phyloP scores from a whole-genome alignment of 2,888 invertebrate genomes.

The Eueremaeus valkanovi region DNA sequence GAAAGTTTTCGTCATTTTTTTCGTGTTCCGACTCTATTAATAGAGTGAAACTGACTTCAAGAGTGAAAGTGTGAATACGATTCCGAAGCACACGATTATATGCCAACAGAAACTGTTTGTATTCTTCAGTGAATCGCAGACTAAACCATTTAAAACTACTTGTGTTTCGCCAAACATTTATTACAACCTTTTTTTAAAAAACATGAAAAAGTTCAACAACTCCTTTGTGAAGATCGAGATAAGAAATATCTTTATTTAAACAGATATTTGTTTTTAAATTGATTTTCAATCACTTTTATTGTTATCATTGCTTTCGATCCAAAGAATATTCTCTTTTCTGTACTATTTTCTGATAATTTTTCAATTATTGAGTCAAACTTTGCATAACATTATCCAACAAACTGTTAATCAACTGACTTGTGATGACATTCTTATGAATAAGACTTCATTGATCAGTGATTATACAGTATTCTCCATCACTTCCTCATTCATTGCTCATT shows the following conservation, averaged over 20 bases:
- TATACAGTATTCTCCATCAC: background rate
- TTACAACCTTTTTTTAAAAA: background rate
- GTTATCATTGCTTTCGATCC: slow-evolving; percentile 4
- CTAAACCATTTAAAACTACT: background rate
- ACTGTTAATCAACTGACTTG: too few species aligned
- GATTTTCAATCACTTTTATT: too few species aligned
- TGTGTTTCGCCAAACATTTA: too few species aligned
- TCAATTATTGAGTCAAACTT: slow-evolving; percentile 4
- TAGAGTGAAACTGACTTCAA: background rate
- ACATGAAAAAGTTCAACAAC: slow-evolving; percentile 3
- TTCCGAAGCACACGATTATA: background rate
- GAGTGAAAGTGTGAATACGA: slow-evolving; percentile 14
- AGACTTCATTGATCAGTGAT: background rate
- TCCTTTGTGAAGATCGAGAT: background rate
- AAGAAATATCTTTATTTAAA: background rate
- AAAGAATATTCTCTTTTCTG: background rate
- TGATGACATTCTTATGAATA: background rate
- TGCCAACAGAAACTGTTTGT: slow-evolving; percentile 6
- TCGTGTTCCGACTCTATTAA: background rate
- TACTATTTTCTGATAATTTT: background rate
- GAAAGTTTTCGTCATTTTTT: too few species aligned
- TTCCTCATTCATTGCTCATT: background rate
- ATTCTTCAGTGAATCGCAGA: background rate
- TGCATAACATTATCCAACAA: too few species aligned
- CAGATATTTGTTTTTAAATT: background rate